phyloP scores from a whole-genome alignment of 2,113 vertebrate genomes.

The Charadrius vociferus region DNA sequence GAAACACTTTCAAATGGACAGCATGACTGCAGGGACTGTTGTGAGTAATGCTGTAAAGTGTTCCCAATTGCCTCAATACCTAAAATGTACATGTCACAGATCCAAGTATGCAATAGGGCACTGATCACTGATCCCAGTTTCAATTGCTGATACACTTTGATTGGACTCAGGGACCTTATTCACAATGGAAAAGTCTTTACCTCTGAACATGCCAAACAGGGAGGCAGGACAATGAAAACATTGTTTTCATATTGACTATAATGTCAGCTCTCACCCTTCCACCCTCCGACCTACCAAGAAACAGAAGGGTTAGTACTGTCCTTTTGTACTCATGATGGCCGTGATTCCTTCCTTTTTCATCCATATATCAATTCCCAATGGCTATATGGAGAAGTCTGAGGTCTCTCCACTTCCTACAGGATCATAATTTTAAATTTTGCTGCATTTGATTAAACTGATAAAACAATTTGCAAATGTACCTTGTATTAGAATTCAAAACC shows the following conservation, averaged over 20 bases:
- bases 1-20: conserved; percentile 36
- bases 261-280: not conserved
- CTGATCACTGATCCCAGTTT: not conserved
- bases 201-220: not conserved
- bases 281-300: not conserved
- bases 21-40: not conserved
- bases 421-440: not conserved
- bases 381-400: not conserved
- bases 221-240: not conserved
- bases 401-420: not conserved
- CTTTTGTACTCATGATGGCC: not conserved
- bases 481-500: not conserved
- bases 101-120: not conserved
- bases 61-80: not conserved
- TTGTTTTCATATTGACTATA: not conserved
- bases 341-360: not conserved
- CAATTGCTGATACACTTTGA: not conserved
- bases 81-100: not conserved
- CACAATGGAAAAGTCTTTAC: not conserved
- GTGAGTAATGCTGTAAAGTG: not conserved
- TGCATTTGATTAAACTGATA: not conserved
- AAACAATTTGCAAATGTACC: not conserved
- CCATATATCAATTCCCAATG: not conserved
- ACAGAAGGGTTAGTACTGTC: not conserved
- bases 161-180: not conserved